Base-by-base conservation (phyloP, 2,888 invertebrate species). In the Callosobruchus maculatus region DNA sequence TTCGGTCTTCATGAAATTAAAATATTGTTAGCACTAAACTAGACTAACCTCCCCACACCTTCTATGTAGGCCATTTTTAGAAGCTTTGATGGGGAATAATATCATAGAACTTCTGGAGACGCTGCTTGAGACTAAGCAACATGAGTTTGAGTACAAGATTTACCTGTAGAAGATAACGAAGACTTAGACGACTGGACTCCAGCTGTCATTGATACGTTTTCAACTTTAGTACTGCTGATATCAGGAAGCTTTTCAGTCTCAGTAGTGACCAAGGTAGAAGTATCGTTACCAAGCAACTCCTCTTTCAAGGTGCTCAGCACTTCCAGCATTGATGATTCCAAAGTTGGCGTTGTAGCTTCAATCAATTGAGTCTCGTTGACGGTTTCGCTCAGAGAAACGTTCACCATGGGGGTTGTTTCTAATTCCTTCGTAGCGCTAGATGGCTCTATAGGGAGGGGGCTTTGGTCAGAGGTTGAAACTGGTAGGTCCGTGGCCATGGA, bases 291-390 rank as follows among this genome's bases (percentile, higher is more conserved):
- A 21, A 82, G 49, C 18, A 49, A 18, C 66, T 83, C 82, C 67
- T 82, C 83, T 78, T 81, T 84, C 21, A 81, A 74, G 5, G 82
- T 83, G 70, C 82, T 81, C n/a, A 81, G n/a, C 31, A 86, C 81
- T 74, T 88, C 88, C 76, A 84, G 83, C 73, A 88, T 86, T 3
- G 88, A 88, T 0, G 88, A 86, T 79, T 88, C 88, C 22, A 88
- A 77, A 22, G 84, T 77, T 9, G 71, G 71, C 18, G 71, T 31
- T 30, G 20, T 30, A 30, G 22, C 30, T 18, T 20, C 31, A 49
- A 49, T 18, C 49, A 18, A 13, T 1, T 13, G 9, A 18, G 22
- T 71, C 22, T 20, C 31, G 18, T 18, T n/a, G 20, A 2, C 13
- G 18, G 5, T 4, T 71, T 68, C 68, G 68, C 68, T 68, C 21